Base-by-base conservation (phyloP, 2,113 vertebrate species). In the Castor canadensis region DNA sequence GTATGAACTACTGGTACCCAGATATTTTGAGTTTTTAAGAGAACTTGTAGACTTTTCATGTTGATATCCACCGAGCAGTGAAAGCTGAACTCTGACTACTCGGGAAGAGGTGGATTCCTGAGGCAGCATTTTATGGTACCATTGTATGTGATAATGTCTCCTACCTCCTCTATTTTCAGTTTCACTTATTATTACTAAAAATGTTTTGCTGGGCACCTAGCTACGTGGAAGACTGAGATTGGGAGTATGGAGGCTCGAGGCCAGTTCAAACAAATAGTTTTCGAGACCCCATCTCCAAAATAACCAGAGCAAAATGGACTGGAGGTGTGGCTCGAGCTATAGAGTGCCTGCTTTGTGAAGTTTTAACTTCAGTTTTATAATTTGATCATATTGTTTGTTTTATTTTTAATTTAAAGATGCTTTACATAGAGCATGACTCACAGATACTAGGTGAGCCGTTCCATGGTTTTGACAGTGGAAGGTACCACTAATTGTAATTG, bases 1-100 rank as follows among this genome's bases (percentile, higher is more conserved):
- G 62, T 11, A 13, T 64, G 28, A 30, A 9, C 62, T 28, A 32
- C 62, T 9, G 12, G 20, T 60, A 24, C 58, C 58, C 58, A 93
- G 54, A 52, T 56, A 58, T 49, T 96, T 94, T 87, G 93, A 91
- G 80, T 47, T 95, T 62, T 91, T 86, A 43, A 71, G 58, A 58
- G 75, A 75, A 45, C 10, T 49, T 89, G 75, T 66, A n/a, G 28
- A 60, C 64, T 93, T 96, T 93, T 86, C 28, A 47, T 77, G 56
- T 77, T 93, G 66, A 66, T 52, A 10, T 28, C 5, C 13, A 43
- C 26, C 40, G 75, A 92, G 9, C 62, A 28, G 40, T 71, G 16
- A 73, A 52, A 89, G 67, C 49, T 52, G 54, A 84, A 9, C 38
- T 56, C 83, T 28, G 38, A 32, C 40, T 54, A 79, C 49, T 67